These are phyloP conservation scores for Hyposmocoma kahamanoa DNA, from an alignment of 1,140 invertebrate species.

Conservation along the genomic window DNA sequence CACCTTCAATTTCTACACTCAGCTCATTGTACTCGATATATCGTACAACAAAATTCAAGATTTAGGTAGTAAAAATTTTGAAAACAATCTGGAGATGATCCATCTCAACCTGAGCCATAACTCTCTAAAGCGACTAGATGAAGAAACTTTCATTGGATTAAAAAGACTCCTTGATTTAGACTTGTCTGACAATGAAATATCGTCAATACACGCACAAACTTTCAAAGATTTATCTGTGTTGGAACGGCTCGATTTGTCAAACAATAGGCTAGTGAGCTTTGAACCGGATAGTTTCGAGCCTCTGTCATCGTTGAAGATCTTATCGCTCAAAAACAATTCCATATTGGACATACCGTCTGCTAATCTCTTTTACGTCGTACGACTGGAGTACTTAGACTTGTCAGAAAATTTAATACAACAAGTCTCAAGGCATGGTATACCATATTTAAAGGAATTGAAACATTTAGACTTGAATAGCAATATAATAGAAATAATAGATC, in stretches of 20 bases:
- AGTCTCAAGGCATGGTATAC: slow-evolving; percentile 79
- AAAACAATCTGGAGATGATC: slow-evolving; percentile 80
- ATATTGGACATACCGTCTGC: slow-evolving; percentile 82
- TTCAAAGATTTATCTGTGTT: slow-evolving; percentile 83
- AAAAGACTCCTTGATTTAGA: slow-evolving; percentile 79
- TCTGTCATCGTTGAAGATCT: slow-evolving; percentile 78
- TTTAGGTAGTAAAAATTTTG: slow-evolving; percentile 86
- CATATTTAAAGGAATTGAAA: slow-evolving; percentile 78
- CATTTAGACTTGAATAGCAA: slow-evolving; percentile 81
- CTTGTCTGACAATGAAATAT: slow-evolving; percentile 85
- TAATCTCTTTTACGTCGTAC: slow-evolving; percentile 78
- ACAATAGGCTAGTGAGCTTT: slow-evolving; percentile 83
- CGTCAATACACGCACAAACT: slow-evolving; percentile 79
- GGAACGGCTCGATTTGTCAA: slow-evolving; percentile 82
- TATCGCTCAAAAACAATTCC: slow-evolving; percentile 85
- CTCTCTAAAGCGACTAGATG: slow-evolving; percentile 79
- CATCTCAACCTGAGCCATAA: slow-evolving; percentile 86
- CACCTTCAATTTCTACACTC: slow-evolving; percentile 85
- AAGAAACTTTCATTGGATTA: slow-evolving; percentile 85
- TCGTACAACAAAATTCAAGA: slow-evolving; percentile 86
- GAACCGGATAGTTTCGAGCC: slow-evolving; percentile 82
- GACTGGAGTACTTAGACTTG: slow-evolving; percentile 80
- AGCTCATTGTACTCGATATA: slow-evolving; percentile 85
- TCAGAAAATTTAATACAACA: slow-evolving; percentile 83
- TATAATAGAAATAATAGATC: slow-evolving; percentile 80